These are phyloP conservation scores for Ectemnius continuus DNA, from an alignment of 2,888 invertebrate species.

Conservation along the genomic window DNA sequence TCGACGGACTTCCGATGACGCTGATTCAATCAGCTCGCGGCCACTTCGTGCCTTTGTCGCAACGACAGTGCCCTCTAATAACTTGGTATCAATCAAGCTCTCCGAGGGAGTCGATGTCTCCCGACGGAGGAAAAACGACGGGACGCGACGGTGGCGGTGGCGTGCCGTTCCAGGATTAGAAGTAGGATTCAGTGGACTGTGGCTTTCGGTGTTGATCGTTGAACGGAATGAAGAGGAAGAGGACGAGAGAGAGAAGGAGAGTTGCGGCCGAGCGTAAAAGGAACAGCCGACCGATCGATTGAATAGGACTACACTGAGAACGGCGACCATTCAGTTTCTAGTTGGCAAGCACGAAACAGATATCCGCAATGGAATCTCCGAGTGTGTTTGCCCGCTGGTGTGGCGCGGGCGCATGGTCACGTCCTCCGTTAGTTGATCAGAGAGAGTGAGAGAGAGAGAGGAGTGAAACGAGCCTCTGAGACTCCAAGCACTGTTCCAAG, in stretches of 20 bases:
- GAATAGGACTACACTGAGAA: slow-evolving; percentile 37
- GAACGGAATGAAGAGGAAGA: neutral
- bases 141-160: too few species aligned
- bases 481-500: too few species aligned
- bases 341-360: slow-evolving; percentile 50
- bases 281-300: slow-evolving; percentile 47
- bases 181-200: too few species aligned
- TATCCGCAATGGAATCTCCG: slow-evolving; percentile 47
- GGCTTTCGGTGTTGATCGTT: too few species aligned
- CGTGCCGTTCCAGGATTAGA: too few species aligned
- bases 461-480: too few species aligned
- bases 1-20: slow-evolving; percentile 45
- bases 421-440: slow-evolving; percentile 33
- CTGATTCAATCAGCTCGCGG: slow-evolving; percentile 42
- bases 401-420: slow-evolving; percentile 35
- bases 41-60: too few species aligned
- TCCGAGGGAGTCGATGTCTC: too few species aligned
- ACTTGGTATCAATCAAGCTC: too few species aligned
- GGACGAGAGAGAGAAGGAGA: slow-evolving; percentile 5
- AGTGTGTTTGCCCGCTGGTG: slow-evolving; percentile 25
- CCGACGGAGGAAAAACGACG: too few species aligned
- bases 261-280: slow-evolving; percentile 33
- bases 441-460: slow-evolving; percentile 26
- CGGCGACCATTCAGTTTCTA: slow-evolving; percentile 17
- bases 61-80: too few species aligned